These are phyloP conservation scores for Bombus affinis DNA, from an alignment of 1,140 invertebrate species.

Conservation along the genomic window DNA sequence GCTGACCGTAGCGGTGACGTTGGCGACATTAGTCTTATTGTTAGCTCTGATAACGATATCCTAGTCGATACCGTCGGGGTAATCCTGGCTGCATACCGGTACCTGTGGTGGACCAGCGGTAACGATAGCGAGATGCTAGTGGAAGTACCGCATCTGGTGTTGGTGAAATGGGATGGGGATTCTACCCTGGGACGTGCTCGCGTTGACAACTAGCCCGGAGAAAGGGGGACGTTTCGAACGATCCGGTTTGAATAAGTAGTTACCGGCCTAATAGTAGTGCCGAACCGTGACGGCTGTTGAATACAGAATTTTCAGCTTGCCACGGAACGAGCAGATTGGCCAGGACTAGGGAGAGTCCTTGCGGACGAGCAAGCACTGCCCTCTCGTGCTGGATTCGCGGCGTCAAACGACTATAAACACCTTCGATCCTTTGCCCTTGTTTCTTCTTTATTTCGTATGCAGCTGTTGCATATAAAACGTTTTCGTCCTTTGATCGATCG, in stretches of 20 bases:
- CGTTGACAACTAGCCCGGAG: constrained; percentile 73
- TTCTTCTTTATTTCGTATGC: constrained; percentile 12
- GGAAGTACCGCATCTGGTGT: constrained; percentile 47
- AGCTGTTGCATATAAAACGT: constrained; percentile 20
- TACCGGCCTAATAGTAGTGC: constrained; percentile 78
- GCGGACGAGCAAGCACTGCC: not conserved
- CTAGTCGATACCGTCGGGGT: not conserved
- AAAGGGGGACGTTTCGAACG: constrained; percentile 69
- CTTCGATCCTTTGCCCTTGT: constrained; percentile 14
- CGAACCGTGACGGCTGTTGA: constrained; percentile 75
- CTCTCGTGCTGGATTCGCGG: constrained; percentile 14
- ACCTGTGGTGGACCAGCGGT: constrained; percentile 16
- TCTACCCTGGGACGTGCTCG: constrained; percentile 72
- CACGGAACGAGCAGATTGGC: constrained; percentile 55
- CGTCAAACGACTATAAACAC: constrained; percentile 73
- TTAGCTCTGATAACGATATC: constrained; percentile 38
- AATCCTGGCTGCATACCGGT: constrained; percentile 16
- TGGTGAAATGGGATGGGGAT: constrained; percentile 49
- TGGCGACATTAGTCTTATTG: constrained; percentile 46
- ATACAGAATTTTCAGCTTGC: constrained; percentile 74
- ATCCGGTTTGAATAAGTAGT: constrained; percentile 81
- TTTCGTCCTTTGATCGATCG: constrained; percentile 30
- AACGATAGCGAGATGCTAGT: constrained; percentile 26
- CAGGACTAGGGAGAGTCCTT: constrained; percentile 16
- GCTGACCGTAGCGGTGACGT: constrained; percentile 15